Conservation (phyloP, 2,888 invertebrate species). For the Spisula subtruncata region DNA sequence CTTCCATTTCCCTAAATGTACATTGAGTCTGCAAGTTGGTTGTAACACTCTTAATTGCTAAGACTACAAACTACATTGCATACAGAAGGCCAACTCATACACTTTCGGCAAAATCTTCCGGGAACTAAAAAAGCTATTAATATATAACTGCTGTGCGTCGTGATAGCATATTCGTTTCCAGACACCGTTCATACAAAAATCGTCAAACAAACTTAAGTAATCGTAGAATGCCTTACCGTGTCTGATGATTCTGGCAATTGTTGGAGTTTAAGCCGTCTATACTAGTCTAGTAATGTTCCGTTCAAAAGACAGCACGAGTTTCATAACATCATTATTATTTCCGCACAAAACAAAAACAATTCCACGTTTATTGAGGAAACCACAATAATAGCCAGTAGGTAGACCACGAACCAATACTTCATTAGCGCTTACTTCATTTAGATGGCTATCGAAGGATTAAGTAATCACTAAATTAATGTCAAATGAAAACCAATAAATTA, state of each 20-base stretch:
- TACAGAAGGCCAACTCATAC: no score
- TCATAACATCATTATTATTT: neutral
- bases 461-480: neutral
- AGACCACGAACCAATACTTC: neutral
- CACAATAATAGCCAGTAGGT: neutral
- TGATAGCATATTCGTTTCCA: no score
- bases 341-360: neutral
- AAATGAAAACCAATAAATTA: constrained; percentile 25
- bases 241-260: neutral
- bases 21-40: no score
- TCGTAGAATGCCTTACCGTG: neutral
- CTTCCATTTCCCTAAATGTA: no score
- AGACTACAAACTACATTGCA: no score
- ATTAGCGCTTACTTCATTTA: no score
- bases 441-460: neutral
- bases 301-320: neutral
- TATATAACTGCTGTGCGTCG: no score
- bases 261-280: neutral
- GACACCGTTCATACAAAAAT: no score
- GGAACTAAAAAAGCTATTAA: no score
- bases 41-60: no score
- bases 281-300: neutral
- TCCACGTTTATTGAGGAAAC: neutral
- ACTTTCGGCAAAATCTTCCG: no score
- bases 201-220: neutral